These are phyloP conservation scores for Lichenostomus cassidix DNA, from an alignment of 2,113 vertebrate species.

Conservation along the genomic window DNA sequence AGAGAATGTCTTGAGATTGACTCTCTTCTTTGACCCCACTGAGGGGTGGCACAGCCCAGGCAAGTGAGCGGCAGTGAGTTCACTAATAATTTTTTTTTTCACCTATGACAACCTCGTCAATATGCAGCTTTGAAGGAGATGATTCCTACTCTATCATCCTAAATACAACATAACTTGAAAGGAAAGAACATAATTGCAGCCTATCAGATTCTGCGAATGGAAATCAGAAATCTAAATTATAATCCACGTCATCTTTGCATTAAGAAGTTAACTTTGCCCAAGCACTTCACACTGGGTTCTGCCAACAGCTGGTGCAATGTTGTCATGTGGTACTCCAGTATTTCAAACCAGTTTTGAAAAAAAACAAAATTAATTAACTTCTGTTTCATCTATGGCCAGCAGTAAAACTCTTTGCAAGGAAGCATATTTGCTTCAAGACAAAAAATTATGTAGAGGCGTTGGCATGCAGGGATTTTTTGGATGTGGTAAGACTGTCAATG, in stretches of 20 bases:
- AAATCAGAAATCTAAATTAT: constrained; percentile 22
- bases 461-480: neutral
- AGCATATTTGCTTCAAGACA: neutral
- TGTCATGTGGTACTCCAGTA: neutral
- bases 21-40: neutral
- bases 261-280: neutral
- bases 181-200: neutral
- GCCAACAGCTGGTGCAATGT: neutral
- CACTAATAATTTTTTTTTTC: neutral
- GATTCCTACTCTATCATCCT: neutral
- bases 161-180: neutral
- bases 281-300: neutral
- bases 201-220: neutral
- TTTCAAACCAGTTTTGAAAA: neutral
- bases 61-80: neutral
- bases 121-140: neutral
- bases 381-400: neutral
- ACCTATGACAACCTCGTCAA: neutral
- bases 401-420: neutral
- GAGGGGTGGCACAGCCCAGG: neutral
- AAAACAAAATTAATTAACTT: neutral
- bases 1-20: neutral
- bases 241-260: neutral
- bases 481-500: neutral
- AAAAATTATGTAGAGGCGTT: neutral